Conservation (phyloP, 2,113 vertebrate species). For the Toxostoma redivivum region DNA sequence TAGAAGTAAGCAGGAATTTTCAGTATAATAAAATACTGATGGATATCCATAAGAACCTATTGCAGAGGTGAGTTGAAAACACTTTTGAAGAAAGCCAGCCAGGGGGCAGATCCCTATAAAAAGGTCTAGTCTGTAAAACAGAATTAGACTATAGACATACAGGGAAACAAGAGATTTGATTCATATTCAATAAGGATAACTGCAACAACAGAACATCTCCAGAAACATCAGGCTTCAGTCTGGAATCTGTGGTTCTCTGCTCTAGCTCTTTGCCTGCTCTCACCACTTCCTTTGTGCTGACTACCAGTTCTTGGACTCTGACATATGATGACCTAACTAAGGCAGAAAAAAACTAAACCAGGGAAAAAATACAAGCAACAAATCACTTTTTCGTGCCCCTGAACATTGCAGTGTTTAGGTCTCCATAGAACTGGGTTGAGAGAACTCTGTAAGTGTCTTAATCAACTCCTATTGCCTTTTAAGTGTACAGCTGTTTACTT, state of each 20-base stretch:
- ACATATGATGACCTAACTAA: not conserved
- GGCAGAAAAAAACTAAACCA: not conserved
- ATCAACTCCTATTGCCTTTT: not conserved
- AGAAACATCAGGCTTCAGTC: not conserved
- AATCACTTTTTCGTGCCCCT: not conserved
- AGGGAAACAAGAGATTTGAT: not conserved
- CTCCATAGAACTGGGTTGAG: not conserved
- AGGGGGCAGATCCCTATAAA: not conserved
- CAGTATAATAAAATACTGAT: not conserved
- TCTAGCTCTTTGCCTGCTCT: not conserved
- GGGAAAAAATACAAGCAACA: not conserved
- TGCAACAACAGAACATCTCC: not conserved
- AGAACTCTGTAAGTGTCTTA: not conserved
- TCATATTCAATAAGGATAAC: not conserved
- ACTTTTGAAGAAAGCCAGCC: not conserved
- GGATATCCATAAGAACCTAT: not conserved
- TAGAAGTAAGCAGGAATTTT: not conserved
- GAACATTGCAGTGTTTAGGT: not conserved
- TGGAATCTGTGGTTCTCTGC: not conserved
- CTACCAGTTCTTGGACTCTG: not conserved
- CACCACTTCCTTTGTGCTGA: not conserved
- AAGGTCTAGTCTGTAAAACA: not conserved
- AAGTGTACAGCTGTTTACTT: not conserved
- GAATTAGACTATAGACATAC: not conserved
- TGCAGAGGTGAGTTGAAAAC: not conserved